Evolutionary conservation across 1,140 invertebrate genomes (phyloP), one percentile per base, ranked within the genome.

Genomic region (Microplitis demolitor): DNA sequence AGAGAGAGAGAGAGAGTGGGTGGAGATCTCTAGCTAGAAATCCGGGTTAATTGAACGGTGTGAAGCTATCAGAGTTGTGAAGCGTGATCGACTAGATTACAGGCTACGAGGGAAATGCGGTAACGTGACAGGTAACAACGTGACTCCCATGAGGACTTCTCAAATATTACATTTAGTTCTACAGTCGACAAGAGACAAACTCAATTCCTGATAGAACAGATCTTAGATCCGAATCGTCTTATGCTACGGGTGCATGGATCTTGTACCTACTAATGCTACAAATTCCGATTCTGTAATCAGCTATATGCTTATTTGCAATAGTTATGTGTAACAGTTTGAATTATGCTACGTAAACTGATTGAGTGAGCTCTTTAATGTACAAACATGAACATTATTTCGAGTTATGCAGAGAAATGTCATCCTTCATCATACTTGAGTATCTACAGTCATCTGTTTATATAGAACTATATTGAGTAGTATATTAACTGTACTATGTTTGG

Each of bases 71-170:
- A 69, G 67, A 58, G 34, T 58, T n/a, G 66, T 35, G 45, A 45
- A 45, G 16, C 67, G 54, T 69, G 67, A 69, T 69, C 67, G 35
- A 56, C 60, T 69, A 56, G 56, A 69, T 69, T 69, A 69, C 67
- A 69, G 67, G 56, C 31, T 33, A 68, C 13, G 50, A 13, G 39
- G 24, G 3, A 50, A 39, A 66, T 39, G 31, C 24, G 11, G 31
- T 51, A 24, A 50, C 4, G 24, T 67, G 50, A 68, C 66, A 54
- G 50, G 16, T 24, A 24, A 37, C 67, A 61, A 69, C 56, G 67
- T 69, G 54, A 60, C 54, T 69, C 67, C 56, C 67, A 31, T 39
- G 37, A 39, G 67, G 16, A 14, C 56, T 60, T 69, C 33, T 61
- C 34, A 34, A 60, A 60, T 61, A 69, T 69, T 50, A 45, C 37